Conservation (phyloP, 2,888 invertebrate species). For the Pristionchus arcanus region DNA sequence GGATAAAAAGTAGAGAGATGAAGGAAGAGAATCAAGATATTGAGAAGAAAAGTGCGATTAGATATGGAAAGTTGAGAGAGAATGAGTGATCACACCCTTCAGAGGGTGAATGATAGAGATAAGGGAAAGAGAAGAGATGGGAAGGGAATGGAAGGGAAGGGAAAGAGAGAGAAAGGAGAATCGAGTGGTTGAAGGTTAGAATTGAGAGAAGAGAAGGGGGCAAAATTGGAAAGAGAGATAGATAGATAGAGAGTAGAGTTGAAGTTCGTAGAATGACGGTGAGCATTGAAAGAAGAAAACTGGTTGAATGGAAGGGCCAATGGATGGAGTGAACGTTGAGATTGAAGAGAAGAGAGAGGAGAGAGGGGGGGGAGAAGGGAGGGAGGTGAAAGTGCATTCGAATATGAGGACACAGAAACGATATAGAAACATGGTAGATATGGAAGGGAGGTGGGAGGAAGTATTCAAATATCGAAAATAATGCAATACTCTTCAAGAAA, state of each 20-base stretch:
- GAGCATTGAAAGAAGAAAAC: slow-evolving; percentile 38
- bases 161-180: not conserved
- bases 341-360: not conserved
- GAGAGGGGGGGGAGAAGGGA: not conserved
- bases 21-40: not conserved
- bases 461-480: no score
- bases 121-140: not conserved
- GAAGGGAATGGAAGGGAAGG: not conserved
- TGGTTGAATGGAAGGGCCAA: slow-evolving; percentile 30
- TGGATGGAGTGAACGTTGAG: slow-evolving; percentile 23
- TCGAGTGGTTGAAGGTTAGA: slow-evolving; percentile 18
- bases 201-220: slow-evolving; percentile 14
- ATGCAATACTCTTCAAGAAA: no score
- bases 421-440: no score
- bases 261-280: slow-evolving; percentile 22
- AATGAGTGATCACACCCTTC: not conserved
- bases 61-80: slow-evolving; percentile 6
- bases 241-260: slow-evolving; percentile 31
- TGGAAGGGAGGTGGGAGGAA: no score
- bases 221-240: slow-evolving; percentile 26
- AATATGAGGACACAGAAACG: not conserved
- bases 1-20: slow-evolving; percentile 19
- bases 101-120: not conserved
- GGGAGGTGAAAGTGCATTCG: not conserved
- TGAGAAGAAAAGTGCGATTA: slow-evolving; percentile 2